Evolutionary conservation across 2,888 invertebrate genomes (phyloP), one percentile per base, ranked within the genome.

Genomic region (Eilema sororculum): DNA sequence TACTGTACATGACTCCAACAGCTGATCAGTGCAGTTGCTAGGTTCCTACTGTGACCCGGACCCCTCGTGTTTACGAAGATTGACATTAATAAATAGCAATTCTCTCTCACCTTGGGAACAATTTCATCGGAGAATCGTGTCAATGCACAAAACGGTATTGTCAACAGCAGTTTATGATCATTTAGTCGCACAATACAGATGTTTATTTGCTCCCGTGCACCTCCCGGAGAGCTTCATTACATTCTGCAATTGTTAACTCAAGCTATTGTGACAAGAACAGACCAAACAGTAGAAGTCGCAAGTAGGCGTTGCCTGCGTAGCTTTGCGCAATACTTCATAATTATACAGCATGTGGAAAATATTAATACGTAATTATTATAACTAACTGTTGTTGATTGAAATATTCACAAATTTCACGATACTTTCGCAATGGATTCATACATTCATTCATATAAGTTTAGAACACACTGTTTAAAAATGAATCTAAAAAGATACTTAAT

Each of bases 61-160:
- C 58, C 24, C 37, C 37, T 28, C 37, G 24, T 59, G 13, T 59
- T 41, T 10, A 37, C 25, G 12, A 30, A 67, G 28, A 33, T n/a
- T 67, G 67, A 62, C 67, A 16, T 30, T n/a, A 33, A 67, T 61
- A 56, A 52, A 67, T 56, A 20, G 46, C 13, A 16, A 16, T 22
- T 30, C 24, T 33, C 24, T 52, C 16, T 10, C 24, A 60, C 61
- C 46, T 60, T 67, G 28, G 22, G 59, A 62, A 52, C 30, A 56
- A 24, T 41, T 33, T 25, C 25, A 58, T 67, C 20, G 25, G 28
- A 20, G 28, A 52, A 59, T 25, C 10, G 60, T 67, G 52, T 37
- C 58, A 41, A 22, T 25, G 22, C 13, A 62, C 46, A 41, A 20
- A 25, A 41, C 46, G 46, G 46, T 59, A n/a, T 28, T 16, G 58